A percentile compares a stretch with the other conserved stretches of the same genome.
phyloP scores from a whole-genome alignment of 2,888 invertebrate genomes.

The Andricus curvator region DNA sequence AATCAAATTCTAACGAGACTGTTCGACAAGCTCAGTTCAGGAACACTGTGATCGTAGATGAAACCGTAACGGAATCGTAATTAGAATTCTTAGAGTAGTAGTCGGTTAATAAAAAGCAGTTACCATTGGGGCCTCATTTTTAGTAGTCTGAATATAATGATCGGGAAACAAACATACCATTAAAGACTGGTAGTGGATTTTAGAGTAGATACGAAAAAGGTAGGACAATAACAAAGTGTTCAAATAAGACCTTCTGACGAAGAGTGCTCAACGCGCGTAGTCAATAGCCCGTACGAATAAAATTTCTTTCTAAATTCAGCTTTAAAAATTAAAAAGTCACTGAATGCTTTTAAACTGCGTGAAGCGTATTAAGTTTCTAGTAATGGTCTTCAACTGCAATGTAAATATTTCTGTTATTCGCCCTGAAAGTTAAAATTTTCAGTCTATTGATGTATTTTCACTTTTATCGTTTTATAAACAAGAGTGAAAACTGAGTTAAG shows the following conservation, averaged over 20 bases:
- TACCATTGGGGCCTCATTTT: conserved; percentile 73
- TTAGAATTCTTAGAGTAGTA: conserved; percentile 54
- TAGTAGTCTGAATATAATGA: conserved; percentile 59
- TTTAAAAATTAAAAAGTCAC: neutral
- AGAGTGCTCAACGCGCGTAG: conserved; percentile 18
- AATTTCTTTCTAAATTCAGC: neutral
- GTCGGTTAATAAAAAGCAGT: conserved; percentile 58
- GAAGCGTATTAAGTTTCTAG: too few species aligned
- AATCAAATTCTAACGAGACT: conserved; percentile 66
- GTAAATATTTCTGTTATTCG: neutral
- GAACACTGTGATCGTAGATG: conserved; percentile 76
- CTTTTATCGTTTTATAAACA: neutral
- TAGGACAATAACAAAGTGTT: conserved; percentile 73
- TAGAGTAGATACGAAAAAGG: conserved; percentile 64
- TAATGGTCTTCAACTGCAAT: neutral
- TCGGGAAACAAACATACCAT: conserved; percentile 59
- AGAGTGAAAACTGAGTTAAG: neutral
- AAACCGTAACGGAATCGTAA: conserved; percentile 45
- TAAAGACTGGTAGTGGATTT: conserved; percentile 75
- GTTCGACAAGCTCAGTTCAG: conserved; percentile 71
- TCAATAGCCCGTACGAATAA: conserved; percentile 32
- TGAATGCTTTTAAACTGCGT: too few species aligned
- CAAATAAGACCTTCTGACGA: conserved; percentile 55
- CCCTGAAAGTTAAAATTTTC: neutral
- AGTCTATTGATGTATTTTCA: neutral